A percentile compares a stretch with the other conserved stretches of the same genome.
Conservation (phyloP, 2,113 vertebrate species). For the Oreochromis spilurus region DNA sequence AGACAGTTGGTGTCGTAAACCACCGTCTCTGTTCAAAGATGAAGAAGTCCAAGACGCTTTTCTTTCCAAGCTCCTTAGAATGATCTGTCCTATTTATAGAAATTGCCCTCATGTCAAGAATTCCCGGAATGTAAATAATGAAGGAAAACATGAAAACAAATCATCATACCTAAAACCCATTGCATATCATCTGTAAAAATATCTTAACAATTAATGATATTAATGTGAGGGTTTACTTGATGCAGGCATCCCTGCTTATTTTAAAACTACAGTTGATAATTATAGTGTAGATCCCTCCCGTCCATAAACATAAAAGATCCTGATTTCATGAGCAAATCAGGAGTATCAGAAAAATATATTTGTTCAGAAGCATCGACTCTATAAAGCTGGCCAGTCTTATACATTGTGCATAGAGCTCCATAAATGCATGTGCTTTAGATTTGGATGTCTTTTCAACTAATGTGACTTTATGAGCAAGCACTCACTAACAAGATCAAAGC, state of each 20-base stretch:
- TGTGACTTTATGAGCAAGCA: not conserved
- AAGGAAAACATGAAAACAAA: not conserved
- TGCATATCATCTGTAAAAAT: not conserved
- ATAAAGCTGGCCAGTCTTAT: not conserved
- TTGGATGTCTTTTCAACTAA: not conserved
- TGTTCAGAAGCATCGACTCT: not conserved
- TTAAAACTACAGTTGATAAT: not conserved
- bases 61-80: too few relatives aligned
- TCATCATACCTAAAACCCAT: not conserved
- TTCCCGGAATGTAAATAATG: not conserved
- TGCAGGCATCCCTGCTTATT: not conserved
- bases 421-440: not conserved
- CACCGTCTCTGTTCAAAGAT: too few relatives aligned
- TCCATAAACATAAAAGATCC: not conserved
- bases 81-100: not conserved
- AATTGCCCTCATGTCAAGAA: not conserved
- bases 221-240: not conserved
- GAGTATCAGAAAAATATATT: not conserved
- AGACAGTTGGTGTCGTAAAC: too few relatives aligned
- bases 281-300: not conserved
- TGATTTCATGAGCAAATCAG: not conserved
- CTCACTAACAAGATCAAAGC: constrained; percentile 2
- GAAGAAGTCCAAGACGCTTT: too few relatives aligned
- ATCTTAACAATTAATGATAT: not conserved
- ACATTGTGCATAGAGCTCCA: not conserved